Evolutionary conservation across 2,113 vertebrate species (phyloP), one percentile per base, ranked within the genome.

Genomic region (Solea solea): DNA sequence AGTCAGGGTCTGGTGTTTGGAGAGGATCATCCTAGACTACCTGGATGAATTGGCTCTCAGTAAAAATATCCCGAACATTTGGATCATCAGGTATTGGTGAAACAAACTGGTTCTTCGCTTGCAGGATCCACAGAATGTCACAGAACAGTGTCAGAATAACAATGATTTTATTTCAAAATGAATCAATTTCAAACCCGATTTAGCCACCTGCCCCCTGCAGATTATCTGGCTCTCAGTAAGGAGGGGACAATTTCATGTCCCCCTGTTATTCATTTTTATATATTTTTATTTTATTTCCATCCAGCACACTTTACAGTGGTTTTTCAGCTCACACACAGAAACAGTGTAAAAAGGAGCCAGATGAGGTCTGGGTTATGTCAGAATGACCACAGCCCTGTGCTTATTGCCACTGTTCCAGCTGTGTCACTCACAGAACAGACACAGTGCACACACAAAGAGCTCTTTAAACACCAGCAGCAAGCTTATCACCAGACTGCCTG

Each of bases 341-440:
- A 14, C 28, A 16, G 39, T 14, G 34, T 40, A 44, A 25, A 25
- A 16, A 44, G 54, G 40, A 56, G 58, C 40, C 7, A 14, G 46
- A 66, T 59, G 41, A 1, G 64, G 55, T 58, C 61, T 74, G 39
- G 66, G 69, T 68, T 67, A 80, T 52, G 74, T 76, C 56, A 68
- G 68, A 51, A 68, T 78, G 76, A 75, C 48, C 54, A 9, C 48
- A 45, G 73, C 67, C 45, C 55, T 61, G 81, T 80, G 66, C 71
- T 81, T 50, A 28, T 54, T n/a, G 75, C 66, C n/a, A 58, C 70
- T 1, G 45, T 48, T 14, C 54, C 52, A 45, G 69, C 72, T 56
- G 56, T 59, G 78, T 80, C 74, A 84, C 80, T 81, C 74, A 62
- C 51, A 25, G 8, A 73, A 51, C 65, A 62, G 64, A 49, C 69